These are phyloP conservation scores for Puffinus mauretanicus DNA, from an alignment of 2,113 vertebrate genomes.

Conservation along the genomic window DNA sequence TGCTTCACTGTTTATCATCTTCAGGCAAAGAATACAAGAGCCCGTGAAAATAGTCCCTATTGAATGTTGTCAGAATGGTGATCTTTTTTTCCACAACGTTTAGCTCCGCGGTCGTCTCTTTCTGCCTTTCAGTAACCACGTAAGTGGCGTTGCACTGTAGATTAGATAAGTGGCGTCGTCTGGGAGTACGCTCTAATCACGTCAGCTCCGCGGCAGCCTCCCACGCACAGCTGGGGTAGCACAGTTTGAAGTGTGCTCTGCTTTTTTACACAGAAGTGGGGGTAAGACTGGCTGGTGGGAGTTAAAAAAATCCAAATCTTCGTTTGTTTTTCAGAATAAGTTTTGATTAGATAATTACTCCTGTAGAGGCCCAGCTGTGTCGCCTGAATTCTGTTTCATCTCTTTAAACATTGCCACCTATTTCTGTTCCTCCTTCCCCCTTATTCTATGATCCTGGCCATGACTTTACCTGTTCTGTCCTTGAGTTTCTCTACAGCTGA, in stretches of 20 bases:
- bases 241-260: background rate
- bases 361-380: background rate
- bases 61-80: background rate
- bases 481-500: background rate
- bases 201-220: background rate
- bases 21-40: background rate
- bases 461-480: background rate
- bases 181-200: background rate
- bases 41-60: background rate
- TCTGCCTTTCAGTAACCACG: background rate
- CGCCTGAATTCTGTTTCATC: background rate
- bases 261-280: background rate
- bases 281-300: background rate
- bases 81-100: accelerated
- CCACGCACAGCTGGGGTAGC: background rate
- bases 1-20: background rate
- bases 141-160: background rate
- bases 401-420: background rate
- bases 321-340: constrained; percentile 1
- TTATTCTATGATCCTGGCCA: background rate
- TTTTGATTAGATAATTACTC: constrained; percentile 24
- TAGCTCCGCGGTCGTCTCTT: background rate
- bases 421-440: background rate
- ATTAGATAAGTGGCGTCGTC: background rate
- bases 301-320: background rate